Percentiles rank a stretch among this genome's conserved stretches.
Evolutionary conservation across 2,888 invertebrate genomes (phyloP).

Genomic region (Panopea generosa): DNA sequence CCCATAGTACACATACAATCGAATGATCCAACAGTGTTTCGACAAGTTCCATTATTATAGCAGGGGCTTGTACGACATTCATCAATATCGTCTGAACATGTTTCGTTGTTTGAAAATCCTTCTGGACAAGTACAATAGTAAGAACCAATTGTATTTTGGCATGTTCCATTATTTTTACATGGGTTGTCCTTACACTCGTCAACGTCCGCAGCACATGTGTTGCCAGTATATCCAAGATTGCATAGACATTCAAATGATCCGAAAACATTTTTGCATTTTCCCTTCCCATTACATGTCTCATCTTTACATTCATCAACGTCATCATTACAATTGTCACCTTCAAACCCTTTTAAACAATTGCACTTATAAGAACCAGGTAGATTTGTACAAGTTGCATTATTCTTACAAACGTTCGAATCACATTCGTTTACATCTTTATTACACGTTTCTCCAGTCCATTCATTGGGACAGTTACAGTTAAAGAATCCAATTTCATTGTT

Average conservation of each 20-base stretch:
- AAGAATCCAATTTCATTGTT: constrained; percentile 13
- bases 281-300: constrained; percentile 35
- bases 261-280: constrained; percentile 56
- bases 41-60: constrained; percentile 63
- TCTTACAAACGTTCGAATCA: neutral
- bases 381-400: constrained; percentile 6
- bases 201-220: constrained; percentile 54
- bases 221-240: constrained; percentile 52
- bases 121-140: neutral
- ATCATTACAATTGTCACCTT: constrained; percentile 12
- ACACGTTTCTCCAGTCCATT: constrained; percentile 31
- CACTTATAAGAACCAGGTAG: too few relatives aligned
- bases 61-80: constrained; percentile 41
- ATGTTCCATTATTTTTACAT: constrained; percentile 22
- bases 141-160: neutral
- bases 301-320: constrained; percentile 36
- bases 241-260: constrained; percentile 65
- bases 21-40: constrained; percentile 51
- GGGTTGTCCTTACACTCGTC: constrained; percentile 8
- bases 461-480: constrained; percentile 6
- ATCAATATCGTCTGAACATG: neutral
- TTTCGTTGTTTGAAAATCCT: neutral
- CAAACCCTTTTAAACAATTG: too few relatives aligned
- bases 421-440: constrained; percentile 50
- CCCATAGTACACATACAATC: constrained; percentile 60